Base-by-base conservation (phyloP, 2,113 vertebrate species). In the Callionymus lyra region DNA sequence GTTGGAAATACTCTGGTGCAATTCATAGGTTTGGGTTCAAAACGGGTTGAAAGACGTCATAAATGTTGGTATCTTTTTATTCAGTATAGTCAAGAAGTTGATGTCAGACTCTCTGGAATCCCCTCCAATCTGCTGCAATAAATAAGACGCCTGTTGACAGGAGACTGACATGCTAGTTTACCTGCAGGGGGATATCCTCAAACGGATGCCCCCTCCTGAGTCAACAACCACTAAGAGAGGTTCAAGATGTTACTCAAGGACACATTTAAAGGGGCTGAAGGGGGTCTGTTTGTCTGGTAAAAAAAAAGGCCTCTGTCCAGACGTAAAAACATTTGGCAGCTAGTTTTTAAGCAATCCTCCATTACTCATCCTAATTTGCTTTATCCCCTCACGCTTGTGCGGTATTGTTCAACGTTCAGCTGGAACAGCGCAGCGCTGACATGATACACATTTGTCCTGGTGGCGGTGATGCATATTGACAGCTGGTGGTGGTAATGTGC, bases 231-330 rank as follows among this genome's bases (percentile, higher is more conserved):
- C 38, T 35, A 1, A 37, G 35, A 44, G 37, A 33, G 44, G 18
- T 59, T 56, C 46, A 72, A 62, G 38, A 47, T 60, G 46, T 60
- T 44, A 41, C 47, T 63, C 41, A 51, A 52, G 41, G 56, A 65
- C 47, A 47, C 33, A 16, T 42, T 18, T 12, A 16, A 11, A 31
- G 40, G 14, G 21, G 21, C 21, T 27, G 21, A 27, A 5, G 21
- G 21, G 21, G 21, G 21, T 27, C 21, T 4, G 4, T 27, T 4
- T 27, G 21, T 27, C 8, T 27, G 4, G 21, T 27, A 5, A 27
- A 4, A 27, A 5, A 27, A 4, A 27, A 27, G 21, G 21, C 21
- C 8, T 27, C 21, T 27, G 21, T 27, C 21, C 8, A 8, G 21
- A 27, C 21, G 21, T 4, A 27, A 27, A 27, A 27, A 27, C 21